Evolutionary conservation across 2,888 invertebrate species (phyloP).

Genomic region (Molorchus minor): DNA sequence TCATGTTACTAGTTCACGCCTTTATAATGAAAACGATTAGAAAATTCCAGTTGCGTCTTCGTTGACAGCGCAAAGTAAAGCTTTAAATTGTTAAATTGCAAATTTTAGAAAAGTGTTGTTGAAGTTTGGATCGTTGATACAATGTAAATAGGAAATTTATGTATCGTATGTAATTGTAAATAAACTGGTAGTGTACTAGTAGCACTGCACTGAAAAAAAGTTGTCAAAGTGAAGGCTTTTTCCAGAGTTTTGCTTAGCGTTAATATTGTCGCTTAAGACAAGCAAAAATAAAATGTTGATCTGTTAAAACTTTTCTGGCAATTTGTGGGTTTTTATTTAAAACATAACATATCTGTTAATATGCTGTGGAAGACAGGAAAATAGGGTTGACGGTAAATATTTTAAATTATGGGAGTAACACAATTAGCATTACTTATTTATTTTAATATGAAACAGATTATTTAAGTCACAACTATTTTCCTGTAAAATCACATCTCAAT

Average conservation of each 20-base stretch:
- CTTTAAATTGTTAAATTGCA: not conserved
- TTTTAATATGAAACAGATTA: no score
- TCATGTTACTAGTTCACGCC: constrained; percentile 40
- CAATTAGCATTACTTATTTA: no score
- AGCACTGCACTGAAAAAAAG: constrained; percentile 39
- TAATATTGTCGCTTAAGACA: constrained; percentile 17
- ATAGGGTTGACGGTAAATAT: no score
- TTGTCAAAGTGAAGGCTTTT: not conserved
- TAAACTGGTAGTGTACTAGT: constrained; percentile 50
- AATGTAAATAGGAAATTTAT: constrained; percentile 43
- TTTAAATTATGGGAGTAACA: no score
- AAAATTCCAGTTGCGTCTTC: not conserved
- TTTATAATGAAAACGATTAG: constrained; percentile 13
- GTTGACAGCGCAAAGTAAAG: not conserved
- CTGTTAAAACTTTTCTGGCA: no score
- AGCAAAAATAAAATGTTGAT: no score
- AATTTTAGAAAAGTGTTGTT: not conserved
- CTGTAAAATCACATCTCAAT: no score
- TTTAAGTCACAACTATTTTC: no score
- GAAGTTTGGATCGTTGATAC: constrained; percentile 14
- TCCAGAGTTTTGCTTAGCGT: constrained; percentile 8
- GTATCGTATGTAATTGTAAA: constrained; percentile 41
- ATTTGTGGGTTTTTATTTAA: no score
- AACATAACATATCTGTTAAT: no score
- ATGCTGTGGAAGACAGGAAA: no score